phyloP scores from a whole-genome alignment of 2,113 vertebrate species.

The Elanoides forficatus region DNA sequence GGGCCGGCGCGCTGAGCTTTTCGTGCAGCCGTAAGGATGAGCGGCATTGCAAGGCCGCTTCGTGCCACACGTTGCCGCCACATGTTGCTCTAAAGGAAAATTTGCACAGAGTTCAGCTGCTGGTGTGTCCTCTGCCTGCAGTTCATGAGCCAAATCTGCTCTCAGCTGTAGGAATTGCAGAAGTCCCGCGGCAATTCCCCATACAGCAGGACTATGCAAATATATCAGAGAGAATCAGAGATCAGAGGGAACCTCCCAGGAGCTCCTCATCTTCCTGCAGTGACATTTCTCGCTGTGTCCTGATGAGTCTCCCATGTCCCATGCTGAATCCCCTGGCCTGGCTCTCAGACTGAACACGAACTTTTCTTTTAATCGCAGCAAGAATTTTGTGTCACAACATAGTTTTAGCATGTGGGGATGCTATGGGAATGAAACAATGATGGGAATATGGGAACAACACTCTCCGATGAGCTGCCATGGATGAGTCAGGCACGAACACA shows the following conservation, averaged over 20 bases:
- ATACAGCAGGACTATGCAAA: not conserved
- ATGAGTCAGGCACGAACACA: not conserved
- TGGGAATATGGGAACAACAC: not conserved
- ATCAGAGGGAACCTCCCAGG: not conserved
- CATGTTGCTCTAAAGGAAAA: not conserved
- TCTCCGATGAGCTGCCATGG: not conserved
- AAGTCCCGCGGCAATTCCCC: rapidly evolving
- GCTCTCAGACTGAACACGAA: not conserved
- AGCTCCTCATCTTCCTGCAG: not conserved
- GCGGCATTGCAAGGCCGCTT: not conserved
- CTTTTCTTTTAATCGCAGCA: not conserved
- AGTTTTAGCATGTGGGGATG: not conserved
- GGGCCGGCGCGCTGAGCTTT: not conserved
- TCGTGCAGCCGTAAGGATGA: rapidly evolving
- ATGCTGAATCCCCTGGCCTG: not conserved
- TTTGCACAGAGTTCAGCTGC: not conserved
- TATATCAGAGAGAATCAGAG: not conserved
- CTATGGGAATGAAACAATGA: not conserved
- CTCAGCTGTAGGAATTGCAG: not conserved
- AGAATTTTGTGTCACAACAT: not conserved
- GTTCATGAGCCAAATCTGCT: not conserved
- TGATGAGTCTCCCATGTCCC: not conserved
- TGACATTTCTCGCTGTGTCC: not conserved
- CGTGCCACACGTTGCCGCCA: rapidly evolving
- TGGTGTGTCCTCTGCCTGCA: not conserved